phyloP scores from a whole-genome alignment of 2,797 vertebrate genomes.

The Enoplosus armatus region DNA sequence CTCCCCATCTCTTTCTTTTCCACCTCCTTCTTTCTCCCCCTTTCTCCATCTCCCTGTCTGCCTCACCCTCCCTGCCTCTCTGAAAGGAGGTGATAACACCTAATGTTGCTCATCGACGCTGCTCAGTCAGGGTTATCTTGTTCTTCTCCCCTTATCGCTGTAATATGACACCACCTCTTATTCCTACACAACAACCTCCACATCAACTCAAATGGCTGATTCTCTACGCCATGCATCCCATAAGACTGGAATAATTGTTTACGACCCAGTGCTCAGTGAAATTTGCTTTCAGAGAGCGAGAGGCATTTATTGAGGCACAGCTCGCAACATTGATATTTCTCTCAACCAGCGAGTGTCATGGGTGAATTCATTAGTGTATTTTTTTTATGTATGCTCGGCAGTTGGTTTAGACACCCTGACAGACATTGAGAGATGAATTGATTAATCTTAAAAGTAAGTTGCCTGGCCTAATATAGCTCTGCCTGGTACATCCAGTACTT shows the following conservation, averaged over 20 bases:
- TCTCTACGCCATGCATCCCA: constrained; percentile 25
- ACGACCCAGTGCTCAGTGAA: constrained; percentile 50
- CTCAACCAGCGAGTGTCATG: constrained; percentile 27
- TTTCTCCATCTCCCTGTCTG: constrained; percentile 10
- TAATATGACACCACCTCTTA: constrained; percentile 79
- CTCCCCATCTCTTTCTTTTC: background rate
- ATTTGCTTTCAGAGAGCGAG: constrained; percentile 57
- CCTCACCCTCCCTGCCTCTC: constrained; percentile 35
- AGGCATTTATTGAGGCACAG: constrained; percentile 30
- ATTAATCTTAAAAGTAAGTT: constrained; percentile 35
- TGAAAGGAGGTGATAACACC: constrained; percentile 71
- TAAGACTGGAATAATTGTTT: constrained; percentile 62
- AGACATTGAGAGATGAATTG: constrained; percentile 37
- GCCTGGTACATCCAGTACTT: constrained; percentile 7
- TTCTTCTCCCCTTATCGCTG: constrained; percentile 74
- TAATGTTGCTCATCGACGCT: constrained; percentile 29
- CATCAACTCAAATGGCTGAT: constrained; percentile 41
- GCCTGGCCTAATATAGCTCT: background rate
- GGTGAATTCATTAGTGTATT: constrained; percentile 49
- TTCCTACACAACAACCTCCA: constrained; percentile 62
- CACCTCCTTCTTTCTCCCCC: background rate
- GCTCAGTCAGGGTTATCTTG: constrained; percentile 79
- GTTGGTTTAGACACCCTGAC: constrained; percentile 38
- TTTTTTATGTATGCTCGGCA: constrained; percentile 30
- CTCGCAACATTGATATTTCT: constrained; percentile 55